phyloP scores from a whole-genome alignment of 2,888 invertebrate genomes.

The Tachina grossa region DNA sequence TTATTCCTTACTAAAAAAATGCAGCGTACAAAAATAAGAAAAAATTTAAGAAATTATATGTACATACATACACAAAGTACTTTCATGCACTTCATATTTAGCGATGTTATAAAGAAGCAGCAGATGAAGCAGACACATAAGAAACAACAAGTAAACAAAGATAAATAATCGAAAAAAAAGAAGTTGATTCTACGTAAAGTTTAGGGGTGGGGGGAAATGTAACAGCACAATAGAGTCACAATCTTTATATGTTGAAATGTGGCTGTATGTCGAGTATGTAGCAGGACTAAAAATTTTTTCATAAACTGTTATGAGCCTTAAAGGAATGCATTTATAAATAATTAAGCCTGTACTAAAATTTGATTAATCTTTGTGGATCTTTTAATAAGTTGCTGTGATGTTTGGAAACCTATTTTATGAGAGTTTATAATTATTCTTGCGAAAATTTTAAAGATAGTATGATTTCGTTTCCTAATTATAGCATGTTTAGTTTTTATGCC shows the following conservation, averaged over 20 bases:
- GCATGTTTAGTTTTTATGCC: too few relatives aligned
- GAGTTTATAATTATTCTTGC: too few relatives aligned
- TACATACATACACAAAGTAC: conserved; percentile 18
- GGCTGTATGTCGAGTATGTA: conserved; percentile 16
- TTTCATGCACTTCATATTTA: conserved; percentile 32
- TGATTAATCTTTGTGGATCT: too few relatives aligned
- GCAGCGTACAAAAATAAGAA: conserved; percentile 29
- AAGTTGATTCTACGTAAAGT: conserved; percentile 28
- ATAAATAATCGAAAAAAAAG: conserved; percentile 72
- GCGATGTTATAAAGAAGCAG: conserved; percentile 65
- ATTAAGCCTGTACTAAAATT: too few relatives aligned
- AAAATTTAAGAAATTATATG: conserved; percentile 32
- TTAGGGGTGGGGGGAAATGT: conserved; percentile 26
- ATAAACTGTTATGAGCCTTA: neutral
- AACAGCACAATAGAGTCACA: conserved; percentile 45
- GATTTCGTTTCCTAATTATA: too few relatives aligned
- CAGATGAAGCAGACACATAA: conserved; percentile 74
- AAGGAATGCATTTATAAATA: neutral
- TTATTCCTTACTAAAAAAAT: neutral
- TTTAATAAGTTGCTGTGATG: too few relatives aligned
- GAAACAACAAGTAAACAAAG: conserved; percentile 64
- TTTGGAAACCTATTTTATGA: too few relatives aligned
- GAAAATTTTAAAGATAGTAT: too few relatives aligned
- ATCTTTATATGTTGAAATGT: conserved; percentile 17
- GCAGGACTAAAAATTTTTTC: conserved; percentile 19